Conservation (phyloP, 2,888 invertebrate genomes). For the Chaetoderma sp. region DNA sequence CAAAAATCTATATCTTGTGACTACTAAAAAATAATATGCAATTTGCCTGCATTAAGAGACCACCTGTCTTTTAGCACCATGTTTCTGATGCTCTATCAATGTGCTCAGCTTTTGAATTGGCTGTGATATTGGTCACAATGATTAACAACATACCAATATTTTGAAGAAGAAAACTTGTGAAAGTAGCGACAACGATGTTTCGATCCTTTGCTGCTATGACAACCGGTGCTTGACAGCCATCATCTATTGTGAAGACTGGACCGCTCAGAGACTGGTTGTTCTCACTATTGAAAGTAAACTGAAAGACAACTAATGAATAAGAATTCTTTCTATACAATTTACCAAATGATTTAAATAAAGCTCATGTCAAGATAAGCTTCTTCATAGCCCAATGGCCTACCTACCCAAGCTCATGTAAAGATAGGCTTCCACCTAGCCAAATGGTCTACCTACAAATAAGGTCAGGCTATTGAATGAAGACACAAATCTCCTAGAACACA, state of each 20-base stretch:
- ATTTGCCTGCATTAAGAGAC: too few relatives aligned
- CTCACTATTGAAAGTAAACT: slow-evolving; percentile 78
- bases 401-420: background rate
- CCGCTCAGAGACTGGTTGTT: slow-evolving; percentile 74
- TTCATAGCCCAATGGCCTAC: background rate
- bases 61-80: too few relatives aligned
- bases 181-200: slow-evolving; percentile 92
- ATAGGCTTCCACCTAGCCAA: background rate
- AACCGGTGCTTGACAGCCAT: slow-evolving; percentile 89
- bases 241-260: slow-evolving; percentile 85
- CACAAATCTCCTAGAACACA: too few relatives aligned
- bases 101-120: too few relatives aligned
- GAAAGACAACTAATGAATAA: slow-evolving; percentile 48
- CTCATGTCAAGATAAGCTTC: background rate
- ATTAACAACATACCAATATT: slow-evolving; percentile 86
- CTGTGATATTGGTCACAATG: too few relatives aligned
- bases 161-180: slow-evolving; percentile 89
- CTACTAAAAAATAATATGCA: too few relatives aligned
- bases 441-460: background rate
- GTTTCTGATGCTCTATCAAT: too few relatives aligned
- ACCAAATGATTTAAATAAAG: background rate
- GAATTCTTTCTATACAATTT: background rate
- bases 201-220: slow-evolving; percentile 86
- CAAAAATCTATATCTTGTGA: too few relatives aligned
- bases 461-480: too few relatives aligned